Percentiles rank a stretch among this genome's conserved stretches.
phyloP scores from a whole-genome alignment of 2,888 invertebrate species.

The Tipula helvola region DNA sequence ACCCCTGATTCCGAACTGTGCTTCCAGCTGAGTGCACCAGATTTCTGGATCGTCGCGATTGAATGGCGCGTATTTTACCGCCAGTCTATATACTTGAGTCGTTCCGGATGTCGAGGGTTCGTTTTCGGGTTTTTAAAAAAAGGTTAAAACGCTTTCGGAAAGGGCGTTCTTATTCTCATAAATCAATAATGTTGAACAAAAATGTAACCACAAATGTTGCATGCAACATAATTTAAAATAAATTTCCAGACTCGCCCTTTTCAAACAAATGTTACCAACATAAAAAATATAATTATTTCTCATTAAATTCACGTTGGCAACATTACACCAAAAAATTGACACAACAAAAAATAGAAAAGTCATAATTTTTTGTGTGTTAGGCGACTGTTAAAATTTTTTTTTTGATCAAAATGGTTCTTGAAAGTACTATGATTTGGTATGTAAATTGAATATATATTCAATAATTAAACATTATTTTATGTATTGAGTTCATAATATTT shows the following conservation, averaged over 20 bases:
- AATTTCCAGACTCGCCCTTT: neutral
- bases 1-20: too few species aligned
- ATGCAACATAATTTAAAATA: neutral
- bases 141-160: too few species aligned
- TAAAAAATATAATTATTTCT: neutral
- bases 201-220: neutral
- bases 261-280: neutral
- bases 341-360: neutral
- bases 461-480: neutral
- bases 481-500: neutral
- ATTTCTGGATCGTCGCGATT: too few species aligned
- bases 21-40: too few species aligned
- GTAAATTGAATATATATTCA: constrained; percentile 19
- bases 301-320: neutral
- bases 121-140: too few species aligned
- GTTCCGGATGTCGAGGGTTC: too few species aligned
- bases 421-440: constrained; percentile 97
- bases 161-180: too few species aligned
- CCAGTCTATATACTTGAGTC: too few species aligned
- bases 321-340: neutral
- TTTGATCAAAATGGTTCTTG: constrained; percentile 67
- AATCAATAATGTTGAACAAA: too few species aligned
- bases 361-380: neutral
- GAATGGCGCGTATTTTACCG: too few species aligned
- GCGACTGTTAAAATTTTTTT: neutral